A percentile compares a stretch with the other conserved stretches of the same genome.
phyloP scores from a whole-genome alignment of 1,140 invertebrate genomes.

The Euura saliciscinereae region DNA sequence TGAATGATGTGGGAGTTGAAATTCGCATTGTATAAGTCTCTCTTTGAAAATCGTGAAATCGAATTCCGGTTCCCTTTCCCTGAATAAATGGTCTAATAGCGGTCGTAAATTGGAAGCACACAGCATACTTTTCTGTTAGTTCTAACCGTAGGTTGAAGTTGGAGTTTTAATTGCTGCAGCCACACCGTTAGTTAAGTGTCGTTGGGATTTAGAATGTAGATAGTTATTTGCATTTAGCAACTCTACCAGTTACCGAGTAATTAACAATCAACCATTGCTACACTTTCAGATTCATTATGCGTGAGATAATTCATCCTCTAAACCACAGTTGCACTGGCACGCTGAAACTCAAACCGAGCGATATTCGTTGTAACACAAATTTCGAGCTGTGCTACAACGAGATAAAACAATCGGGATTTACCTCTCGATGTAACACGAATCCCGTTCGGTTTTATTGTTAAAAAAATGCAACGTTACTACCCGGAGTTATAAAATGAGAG shows the following conservation, averaged over 20 bases:
- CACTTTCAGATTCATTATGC: neutral
- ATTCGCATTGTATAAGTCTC: too few species aligned
- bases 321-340: neutral
- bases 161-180: neutral
- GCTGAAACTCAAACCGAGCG: neutral
- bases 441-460: neutral
- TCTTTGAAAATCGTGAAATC: neutral
- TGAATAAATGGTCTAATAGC: too few species aligned
- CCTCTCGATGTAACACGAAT: neutral
- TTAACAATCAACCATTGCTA: neutral
- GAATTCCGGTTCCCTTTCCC: neutral
- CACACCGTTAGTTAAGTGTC: neutral
- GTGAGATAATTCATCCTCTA: neutral
- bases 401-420: neutral
- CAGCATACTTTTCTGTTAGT: neutral
- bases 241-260: neutral
- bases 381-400: too few species aligned
- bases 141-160: neutral
- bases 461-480: neutral
- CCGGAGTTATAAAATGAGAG: neutral
- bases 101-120: too few species aligned
- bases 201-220: neutral
- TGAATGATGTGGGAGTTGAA: too few species aligned
- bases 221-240: constrained; percentile 2
- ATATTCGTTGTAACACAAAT: too few species aligned